Base-by-base conservation (phyloP, 2,113 vertebrate genomes). In the Grammomys dolichurus region DNA sequence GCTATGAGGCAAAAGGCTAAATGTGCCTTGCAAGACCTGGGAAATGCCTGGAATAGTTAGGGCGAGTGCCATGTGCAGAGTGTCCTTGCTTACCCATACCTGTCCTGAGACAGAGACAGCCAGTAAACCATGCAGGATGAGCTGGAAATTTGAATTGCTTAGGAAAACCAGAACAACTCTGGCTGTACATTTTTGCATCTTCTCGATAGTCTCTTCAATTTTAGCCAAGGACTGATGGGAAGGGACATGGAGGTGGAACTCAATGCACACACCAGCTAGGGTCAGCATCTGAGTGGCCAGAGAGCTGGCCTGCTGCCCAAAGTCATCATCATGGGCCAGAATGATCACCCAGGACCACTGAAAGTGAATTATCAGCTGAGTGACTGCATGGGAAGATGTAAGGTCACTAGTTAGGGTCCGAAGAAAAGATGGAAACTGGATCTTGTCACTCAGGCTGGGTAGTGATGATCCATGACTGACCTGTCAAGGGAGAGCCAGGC, bases 361-460 rank as follows among this genome's bases (percentile, higher is more conserved):
- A 6, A 97, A 97, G 77, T 92, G 88, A 22, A 95, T 51, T 19
- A 93, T 87, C 26, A 97, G 89, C 80, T 92, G 80, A 13, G 93
- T 94, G 7, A 95, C 40, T 6, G 87, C 84, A 10, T 17, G 36
- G 11, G 93, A 94, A 14, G 75, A 89, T 0, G 22, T 80, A 14
- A 87, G 76, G 82, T 97, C 91, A 54, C 96, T 95, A 51, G 95
- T 80, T 17, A 65, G 56, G 0, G 96, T 97, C n/a, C 97, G n/a
- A 51, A 96, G 94, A 67, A 98, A 98, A 70, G 96, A 97, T 0
- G 95, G 98, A 48, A 97, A 97, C 80, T 95, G 92, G 56, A 43
- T 88, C 43, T 95, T 95, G 87, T 98, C 72, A 4, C 97, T 95
- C 40, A 98, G 95, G 56, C 87, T 76, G 80, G 95, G 85, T 33